Conservation (phyloP, 2,888 invertebrate species). For the Hirtodrosophila confusa region DNA sequence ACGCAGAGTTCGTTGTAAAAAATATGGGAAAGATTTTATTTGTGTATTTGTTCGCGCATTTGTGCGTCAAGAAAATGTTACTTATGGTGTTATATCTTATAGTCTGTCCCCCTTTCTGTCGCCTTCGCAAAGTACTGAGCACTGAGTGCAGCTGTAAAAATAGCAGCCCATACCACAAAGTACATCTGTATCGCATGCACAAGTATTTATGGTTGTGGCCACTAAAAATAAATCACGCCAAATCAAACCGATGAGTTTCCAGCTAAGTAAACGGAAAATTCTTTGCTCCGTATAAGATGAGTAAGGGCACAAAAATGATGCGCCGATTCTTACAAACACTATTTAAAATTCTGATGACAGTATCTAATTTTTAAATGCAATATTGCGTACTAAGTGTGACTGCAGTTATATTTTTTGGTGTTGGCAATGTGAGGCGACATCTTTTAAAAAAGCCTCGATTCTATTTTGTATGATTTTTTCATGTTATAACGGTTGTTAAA, state of each 20-base stretch:
- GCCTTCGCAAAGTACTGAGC: constrained; percentile 12
- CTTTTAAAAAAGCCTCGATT: no score
- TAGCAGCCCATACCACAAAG: constrained; percentile 42
- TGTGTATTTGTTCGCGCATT: constrained; percentile 30
- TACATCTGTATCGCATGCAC: constrained; percentile 20
- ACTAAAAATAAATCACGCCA: constrained; percentile 48
- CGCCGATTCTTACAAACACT: no score
- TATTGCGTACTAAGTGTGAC: no score
- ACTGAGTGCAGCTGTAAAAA: constrained; percentile 58
- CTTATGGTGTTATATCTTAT: constrained; percentile 57
- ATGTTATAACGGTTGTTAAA: no score
- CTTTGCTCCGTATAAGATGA: constrained; percentile 8
- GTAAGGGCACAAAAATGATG: constrained; percentile 5
- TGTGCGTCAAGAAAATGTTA: constrained; percentile 68
- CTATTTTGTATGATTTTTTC: no score
- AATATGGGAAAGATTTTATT: constrained; percentile 38
- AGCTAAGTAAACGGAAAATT: constrained; percentile 57
- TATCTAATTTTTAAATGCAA: no score
- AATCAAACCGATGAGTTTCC: constrained; percentile 51
- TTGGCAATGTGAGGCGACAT: no score
- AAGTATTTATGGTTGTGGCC: constrained; percentile 42
- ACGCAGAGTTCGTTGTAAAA: constrained; percentile 30
- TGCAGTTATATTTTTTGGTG: no score
- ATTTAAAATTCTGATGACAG: no score
- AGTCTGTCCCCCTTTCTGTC: constrained; percentile 17